Percentiles rank a stretch among this genome's conserved stretches.
Evolutionary conservation across 1,140 invertebrate genomes (phyloP).

Genomic region (Paracyclopina nana): DNA sequence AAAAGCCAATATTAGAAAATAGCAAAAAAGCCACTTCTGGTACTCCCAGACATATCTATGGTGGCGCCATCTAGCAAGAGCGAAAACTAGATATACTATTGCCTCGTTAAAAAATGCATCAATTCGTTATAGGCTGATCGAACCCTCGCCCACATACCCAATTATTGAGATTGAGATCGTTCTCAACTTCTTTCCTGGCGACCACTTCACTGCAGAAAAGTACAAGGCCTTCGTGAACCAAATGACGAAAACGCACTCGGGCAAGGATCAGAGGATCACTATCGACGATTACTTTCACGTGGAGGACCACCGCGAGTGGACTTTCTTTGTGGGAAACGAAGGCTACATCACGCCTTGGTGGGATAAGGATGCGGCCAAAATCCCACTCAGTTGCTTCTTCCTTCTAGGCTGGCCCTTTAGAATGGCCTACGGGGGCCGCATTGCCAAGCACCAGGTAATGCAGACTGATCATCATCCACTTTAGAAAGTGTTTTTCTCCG

Average conservation of each 20-base stretch:
- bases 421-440: neutral
- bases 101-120: neutral
- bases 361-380: neutral
- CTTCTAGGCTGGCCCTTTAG: constrained; percentile 14
- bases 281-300: constrained; percentile 17
- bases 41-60: too few species aligned
- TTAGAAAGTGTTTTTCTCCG: neutral
- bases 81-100: neutral
- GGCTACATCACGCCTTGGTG: constrained; percentile 14
- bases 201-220: constrained; percentile 15
- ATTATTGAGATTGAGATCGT: constrained; percentile 14
- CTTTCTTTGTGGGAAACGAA: constrained; percentile 14
- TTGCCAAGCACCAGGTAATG: constrained; percentile 14
- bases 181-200: constrained; percentile 16
- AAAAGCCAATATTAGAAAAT: too few species aligned
- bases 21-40: too few species aligned
- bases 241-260: constrained; percentile 11
- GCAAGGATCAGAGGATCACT: constrained; percentile 7
- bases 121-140: constrained; percentile 9
- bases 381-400: constrained; percentile 5
- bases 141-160: constrained; percentile 12
- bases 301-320: constrained; percentile 17
- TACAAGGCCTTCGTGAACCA: constrained; percentile 8
- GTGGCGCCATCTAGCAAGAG: too few species aligned
- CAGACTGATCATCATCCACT: too few species aligned